Evolutionary conservation across 1,140 invertebrate genomes (phyloP).

Genomic region (Ostrea edulis): DNA sequence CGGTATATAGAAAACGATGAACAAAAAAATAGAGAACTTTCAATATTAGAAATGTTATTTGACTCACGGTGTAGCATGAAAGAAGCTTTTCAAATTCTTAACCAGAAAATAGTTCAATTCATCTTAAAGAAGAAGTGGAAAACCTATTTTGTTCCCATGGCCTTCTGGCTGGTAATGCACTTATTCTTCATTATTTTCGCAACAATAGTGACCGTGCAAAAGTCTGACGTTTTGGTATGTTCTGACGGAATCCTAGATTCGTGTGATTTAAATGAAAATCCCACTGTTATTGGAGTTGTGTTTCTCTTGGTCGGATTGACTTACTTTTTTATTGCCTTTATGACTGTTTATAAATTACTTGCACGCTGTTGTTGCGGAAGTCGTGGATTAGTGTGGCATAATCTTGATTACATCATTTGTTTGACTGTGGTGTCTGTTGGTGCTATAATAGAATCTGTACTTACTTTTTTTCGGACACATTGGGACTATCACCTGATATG

Average conservation of each 20-base stretch:
- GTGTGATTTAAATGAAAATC: neutral
- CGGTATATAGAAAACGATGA: neutral
- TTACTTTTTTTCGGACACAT: neutral
- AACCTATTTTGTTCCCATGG: constrained; percentile 50
- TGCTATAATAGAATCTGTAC: neutral
- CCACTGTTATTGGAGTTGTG: neutral
- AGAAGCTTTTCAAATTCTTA: constrained; percentile 56
- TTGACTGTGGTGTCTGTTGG: neutral
- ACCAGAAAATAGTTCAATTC: constrained; percentile 46
- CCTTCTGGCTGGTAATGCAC: constrained; percentile 56
- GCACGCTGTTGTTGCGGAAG: neutral
- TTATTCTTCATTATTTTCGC: constrained; percentile 48
- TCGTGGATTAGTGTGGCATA: neutral
- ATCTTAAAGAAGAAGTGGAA: constrained; percentile 61
- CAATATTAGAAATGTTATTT: constrained; percentile 58
- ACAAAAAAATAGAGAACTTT: neutral
- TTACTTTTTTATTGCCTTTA: neutral
- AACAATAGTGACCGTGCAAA: constrained; percentile 6
- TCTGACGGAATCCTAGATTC: neutral
- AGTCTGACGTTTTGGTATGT: neutral
- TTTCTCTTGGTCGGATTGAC: neutral
- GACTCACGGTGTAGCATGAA: constrained; percentile 22
- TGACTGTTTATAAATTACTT: neutral
- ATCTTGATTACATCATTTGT: constrained; percentile 12
- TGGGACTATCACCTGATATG: neutral